A percentile compares a stretch with the other conserved stretches of the same genome.
Conservation (phyloP, 2,888 invertebrate species). For the Toxonevra muliebris region DNA sequence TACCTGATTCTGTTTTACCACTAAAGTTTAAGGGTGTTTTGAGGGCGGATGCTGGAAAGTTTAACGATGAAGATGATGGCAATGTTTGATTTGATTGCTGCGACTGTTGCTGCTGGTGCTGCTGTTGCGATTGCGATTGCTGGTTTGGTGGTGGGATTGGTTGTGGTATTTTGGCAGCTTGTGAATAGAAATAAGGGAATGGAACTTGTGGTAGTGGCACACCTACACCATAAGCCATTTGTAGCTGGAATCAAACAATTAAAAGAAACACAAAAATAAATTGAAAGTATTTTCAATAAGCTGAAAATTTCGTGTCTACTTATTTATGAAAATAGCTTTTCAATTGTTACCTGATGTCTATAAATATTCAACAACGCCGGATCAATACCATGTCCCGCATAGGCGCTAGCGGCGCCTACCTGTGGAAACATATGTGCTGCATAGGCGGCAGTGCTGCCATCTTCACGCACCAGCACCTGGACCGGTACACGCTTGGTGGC, state of each 20-base stretch:
- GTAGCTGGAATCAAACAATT: conserved; percentile 49
- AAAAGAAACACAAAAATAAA: conserved; percentile 7
- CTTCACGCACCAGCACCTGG: conserved; percentile 88
- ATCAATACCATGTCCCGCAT: conserved; percentile 57
- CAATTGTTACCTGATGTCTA: conserved; percentile 56
- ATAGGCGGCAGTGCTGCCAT: conserved; percentile 59
- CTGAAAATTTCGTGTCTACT: background rate
- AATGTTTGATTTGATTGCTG: conserved; percentile 34
- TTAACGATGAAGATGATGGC: no score
- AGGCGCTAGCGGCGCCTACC: conserved; percentile 40
- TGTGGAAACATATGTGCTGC: conserved; percentile 56
- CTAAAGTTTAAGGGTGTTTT: conserved; percentile 34
- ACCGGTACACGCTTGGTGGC: conserved; percentile 89
- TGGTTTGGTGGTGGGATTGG: conserved; percentile 60
- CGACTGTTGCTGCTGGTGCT: conserved; percentile 29
- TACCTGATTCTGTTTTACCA: conserved; percentile 28
- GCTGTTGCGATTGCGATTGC: conserved; percentile 15
- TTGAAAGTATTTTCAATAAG: background rate
- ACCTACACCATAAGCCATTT: conserved; percentile 63
- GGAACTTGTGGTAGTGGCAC: conserved; percentile 63
- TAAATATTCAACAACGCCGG: conserved; percentile 64
- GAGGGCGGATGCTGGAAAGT: conserved; percentile 22
- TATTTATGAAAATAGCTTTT: background rate
- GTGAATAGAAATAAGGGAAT: conserved; percentile 64
- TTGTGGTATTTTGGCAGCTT: conserved; percentile 61